These are phyloP conservation scores for Pangasius mekongensis DNA, from an alignment of 2,797 vertebrate genomes.

Conservation along the genomic window DNA sequence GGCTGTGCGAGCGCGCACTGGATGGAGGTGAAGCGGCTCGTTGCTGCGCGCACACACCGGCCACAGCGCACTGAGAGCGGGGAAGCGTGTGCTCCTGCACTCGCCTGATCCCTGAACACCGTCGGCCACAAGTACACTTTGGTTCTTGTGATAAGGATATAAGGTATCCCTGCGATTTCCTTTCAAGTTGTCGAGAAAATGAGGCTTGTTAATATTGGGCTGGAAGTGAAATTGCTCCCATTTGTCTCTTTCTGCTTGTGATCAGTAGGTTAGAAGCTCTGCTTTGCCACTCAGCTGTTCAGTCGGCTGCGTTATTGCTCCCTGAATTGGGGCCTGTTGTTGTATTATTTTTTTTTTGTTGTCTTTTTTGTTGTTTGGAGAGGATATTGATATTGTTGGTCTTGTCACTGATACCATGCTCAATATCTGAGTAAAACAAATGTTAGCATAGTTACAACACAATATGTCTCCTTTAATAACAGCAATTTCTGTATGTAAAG, in stretches of 20 bases:
- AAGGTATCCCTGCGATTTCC: not conserved
- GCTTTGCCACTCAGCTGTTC: conserved; percentile 15
- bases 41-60: not conserved
- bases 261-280: conserved; percentile 22
- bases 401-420: not conserved
- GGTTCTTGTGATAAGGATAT: not conserved
- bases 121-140: not conserved
- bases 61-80: not conserved
- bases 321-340: not conserved
- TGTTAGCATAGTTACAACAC: not conserved
- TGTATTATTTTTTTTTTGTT: not conserved
- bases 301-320: conserved; percentile 23
- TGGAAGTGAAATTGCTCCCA: conserved; percentile 27
- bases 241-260: conserved; percentile 26
- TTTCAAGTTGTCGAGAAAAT: conserved; percentile 26
- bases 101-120: not conserved
- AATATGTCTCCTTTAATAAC: not conserved
- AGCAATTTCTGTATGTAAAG: not conserved
- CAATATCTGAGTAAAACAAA: not conserved
- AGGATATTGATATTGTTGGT: not conserved
- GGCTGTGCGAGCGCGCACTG: not conserved
- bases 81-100: not conserved
- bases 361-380: not conserved
- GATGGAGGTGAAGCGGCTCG: not conserved
- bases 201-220: conserved; percentile 14